Evolutionary conservation across 2,113 vertebrate genomes (phyloP), one percentile per base, ranked within the genome.

Genomic region (Oncorhynchus nerka): DNA sequence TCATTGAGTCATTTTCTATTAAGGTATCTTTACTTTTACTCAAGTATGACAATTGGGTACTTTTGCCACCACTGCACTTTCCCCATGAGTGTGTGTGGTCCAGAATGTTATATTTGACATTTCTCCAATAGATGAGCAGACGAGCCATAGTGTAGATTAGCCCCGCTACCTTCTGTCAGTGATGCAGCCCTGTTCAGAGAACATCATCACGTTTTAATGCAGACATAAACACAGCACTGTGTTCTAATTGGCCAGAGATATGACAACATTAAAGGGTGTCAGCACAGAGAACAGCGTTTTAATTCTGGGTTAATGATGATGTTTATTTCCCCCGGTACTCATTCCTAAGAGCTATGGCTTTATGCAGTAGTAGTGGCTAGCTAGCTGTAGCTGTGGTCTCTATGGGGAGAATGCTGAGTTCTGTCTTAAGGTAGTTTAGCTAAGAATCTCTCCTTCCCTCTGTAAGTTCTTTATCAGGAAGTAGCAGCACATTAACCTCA

Each of bases 171-270:
- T 82, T 85, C 81, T 84, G 83, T 88, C 88, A 81, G 82, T 74
- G 79, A 66, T 80, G 70, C 89, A n/a, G 75, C 80, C 62, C 77
- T 49, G 87, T 90, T 93, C 87, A 78, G 93, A 93, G 90, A 92
- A 92, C 89, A 93, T 92, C 91, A 93, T 94, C 92, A 91, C 91
- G 90, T 93, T 93, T 93, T 93, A 93, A 93, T 93, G 92, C 87
- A 86, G 88, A 86, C 68, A 75, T 92, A 93, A 93, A 93, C 91
- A 94, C 90, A 90, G 83, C 88, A 70, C 88, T 86, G 78, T 88
- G 89, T 84, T 88, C 87, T 90, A 91, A 91, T 91, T 92, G 88
- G 87, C 86, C 83, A 81, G 84, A 86, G 90, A 89, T 90, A 89
- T 87, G 87, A 89, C 86, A 84, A 92, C 89, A 92, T 90, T 91